A percentile compares a stretch with the other conserved stretches of the same genome.
phyloP scores from a whole-genome alignment of 2,888 invertebrate genomes.

The Empis stercorea region DNA sequence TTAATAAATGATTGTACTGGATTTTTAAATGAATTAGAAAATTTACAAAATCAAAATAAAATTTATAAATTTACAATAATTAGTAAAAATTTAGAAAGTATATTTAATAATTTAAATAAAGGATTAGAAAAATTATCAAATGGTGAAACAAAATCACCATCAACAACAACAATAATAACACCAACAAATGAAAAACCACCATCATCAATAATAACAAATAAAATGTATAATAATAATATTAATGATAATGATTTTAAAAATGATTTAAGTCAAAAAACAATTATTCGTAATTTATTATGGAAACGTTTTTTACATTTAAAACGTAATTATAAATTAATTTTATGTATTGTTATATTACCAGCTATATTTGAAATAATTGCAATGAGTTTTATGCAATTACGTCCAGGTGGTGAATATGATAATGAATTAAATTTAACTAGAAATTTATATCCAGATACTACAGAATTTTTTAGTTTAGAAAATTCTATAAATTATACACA shows the following conservation, averaged over 20 bases:
- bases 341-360: conserved; percentile 47
- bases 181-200: conserved; percentile 23
- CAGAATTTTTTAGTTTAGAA: conserved; percentile 32
- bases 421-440: conserved; percentile 39
- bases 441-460: conserved; percentile 39
- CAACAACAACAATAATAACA: neutral
- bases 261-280: conserved; percentile 14
- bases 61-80: conserved; percentile 41
- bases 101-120: conserved; percentile 37
- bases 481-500: conserved; percentile 19
- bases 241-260: neutral
- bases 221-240: neutral
- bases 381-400: conserved; percentile 55
- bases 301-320: conserved; percentile 46
- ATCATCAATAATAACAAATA: neutral
- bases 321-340: conserved; percentile 43
- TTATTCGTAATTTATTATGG: conserved; percentile 40
- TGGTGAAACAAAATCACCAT: conserved; percentile 20
- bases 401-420: conserved; percentile 51
- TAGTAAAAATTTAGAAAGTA: conserved; percentile 50
- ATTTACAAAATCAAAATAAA: conserved; percentile 31
- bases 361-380: conserved; percentile 49
- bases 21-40: conserved; percentile 37
- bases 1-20: conserved; percentile 17
- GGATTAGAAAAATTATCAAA: neutral